These are phyloP conservation scores for Aleiodes alternator DNA, from an alignment of 2,888 invertebrate genomes.

Conservation along the genomic window DNA sequence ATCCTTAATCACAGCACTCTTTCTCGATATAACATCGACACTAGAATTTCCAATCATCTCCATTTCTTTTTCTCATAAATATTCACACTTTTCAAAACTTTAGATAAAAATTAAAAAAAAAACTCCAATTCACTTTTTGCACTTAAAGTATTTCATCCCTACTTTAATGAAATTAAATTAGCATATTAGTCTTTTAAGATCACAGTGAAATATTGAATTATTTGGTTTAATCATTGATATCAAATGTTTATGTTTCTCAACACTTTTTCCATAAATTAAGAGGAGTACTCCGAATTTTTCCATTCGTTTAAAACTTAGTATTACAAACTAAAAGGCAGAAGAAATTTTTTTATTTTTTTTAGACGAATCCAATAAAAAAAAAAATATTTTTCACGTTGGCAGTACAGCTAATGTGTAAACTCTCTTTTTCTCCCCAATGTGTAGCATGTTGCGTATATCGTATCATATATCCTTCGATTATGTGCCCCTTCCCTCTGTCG, in stretches of 20 bases:
- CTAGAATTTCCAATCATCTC: slow-evolving; percentile 71
- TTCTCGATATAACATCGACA: slow-evolving; percentile 71
- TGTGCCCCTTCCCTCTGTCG: not conserved
- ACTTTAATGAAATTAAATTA: not conserved
- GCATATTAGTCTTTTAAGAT: not conserved
- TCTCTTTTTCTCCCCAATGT: slow-evolving; percentile 8
- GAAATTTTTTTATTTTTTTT: too few relatives aligned
- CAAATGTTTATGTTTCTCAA: too few relatives aligned
- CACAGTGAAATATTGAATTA: not conserved
- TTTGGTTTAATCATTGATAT: slow-evolving; percentile 5
- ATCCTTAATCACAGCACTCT: slow-evolving; percentile 68
- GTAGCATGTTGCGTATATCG: slow-evolving; percentile 28
- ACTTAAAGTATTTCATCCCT: not conserved
- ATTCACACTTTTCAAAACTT: not conserved
- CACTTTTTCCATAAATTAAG: not conserved
- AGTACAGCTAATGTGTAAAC: slow-evolving; percentile 4
- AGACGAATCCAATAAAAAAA: not conserved
- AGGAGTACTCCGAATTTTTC: not conserved
- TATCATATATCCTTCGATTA: slow-evolving; percentile 44
- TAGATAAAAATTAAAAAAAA: not conserved
- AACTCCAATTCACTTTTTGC: not conserved
- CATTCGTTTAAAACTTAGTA: too few relatives aligned
- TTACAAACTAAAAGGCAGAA: not conserved
- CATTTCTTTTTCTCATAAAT: slow-evolving; percentile 58
- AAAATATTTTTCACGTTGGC: slow-evolving; percentile 12